phyloP scores from a whole-genome alignment of 2,888 invertebrate genomes.

The Caenorhabditis zanzibari region DNA sequence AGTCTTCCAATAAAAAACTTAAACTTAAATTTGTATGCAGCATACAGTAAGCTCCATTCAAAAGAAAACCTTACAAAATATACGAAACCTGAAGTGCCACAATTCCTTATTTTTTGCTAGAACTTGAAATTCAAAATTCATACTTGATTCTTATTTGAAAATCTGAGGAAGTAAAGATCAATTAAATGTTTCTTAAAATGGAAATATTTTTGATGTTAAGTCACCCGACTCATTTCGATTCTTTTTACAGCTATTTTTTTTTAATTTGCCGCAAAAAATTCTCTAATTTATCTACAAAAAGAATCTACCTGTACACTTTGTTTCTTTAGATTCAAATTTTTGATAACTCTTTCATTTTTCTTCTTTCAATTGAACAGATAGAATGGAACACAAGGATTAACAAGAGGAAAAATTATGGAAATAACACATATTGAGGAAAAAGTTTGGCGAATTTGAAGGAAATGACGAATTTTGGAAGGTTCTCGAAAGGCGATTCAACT shows the following conservation, averaged over 20 bases:
- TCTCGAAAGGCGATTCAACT: constrained; percentile 32
- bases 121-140: too few relatives aligned
- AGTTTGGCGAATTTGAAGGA: constrained; percentile 37
- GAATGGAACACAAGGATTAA: background rate
- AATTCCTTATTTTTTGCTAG: too few relatives aligned
- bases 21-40: too few relatives aligned
- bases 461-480: constrained; percentile 31
- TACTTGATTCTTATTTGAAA: too few relatives aligned
- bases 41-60: too few relatives aligned
- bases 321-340: constrained; percentile 5
- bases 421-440: constrained; percentile 15
- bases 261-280: background rate
- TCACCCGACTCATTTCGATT: background rate
- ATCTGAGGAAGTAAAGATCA: too few relatives aligned
- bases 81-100: too few relatives aligned
- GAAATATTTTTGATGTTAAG: background rate
- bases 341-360: constrained; percentile 10
- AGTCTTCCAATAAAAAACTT: too few relatives aligned
- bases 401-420: background rate
- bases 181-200: too few relatives aligned
- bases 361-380: constrained; percentile 11
- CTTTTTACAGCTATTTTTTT: constrained; percentile 6
- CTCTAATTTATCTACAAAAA: background rate
- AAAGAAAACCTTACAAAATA: too few relatives aligned
- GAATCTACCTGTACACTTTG: background rate